Conservation (phyloP, 2,113 vertebrate species). For the Zeus faber region DNA sequence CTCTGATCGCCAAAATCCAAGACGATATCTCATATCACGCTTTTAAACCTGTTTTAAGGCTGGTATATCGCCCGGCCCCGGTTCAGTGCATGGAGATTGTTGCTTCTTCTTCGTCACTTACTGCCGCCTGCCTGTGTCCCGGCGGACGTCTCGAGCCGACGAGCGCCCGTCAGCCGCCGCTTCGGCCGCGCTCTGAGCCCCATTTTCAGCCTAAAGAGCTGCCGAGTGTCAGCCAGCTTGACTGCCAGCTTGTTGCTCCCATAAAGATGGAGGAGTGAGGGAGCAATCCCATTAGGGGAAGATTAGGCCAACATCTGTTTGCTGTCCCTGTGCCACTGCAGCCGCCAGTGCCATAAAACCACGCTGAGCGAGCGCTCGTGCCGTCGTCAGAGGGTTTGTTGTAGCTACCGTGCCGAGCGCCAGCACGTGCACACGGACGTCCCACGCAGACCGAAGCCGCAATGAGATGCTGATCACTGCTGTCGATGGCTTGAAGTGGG, state of each 20-base stretch:
- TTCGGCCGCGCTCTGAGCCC: no score
- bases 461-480: slow-evolving; percentile 54
- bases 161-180: no score
- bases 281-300: slow-evolving; percentile 76
- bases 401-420: slow-evolving; percentile 21
- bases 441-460: slow-evolving; percentile 45
- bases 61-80: no score
- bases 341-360: slow-evolving; percentile 14
- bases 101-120: no score
- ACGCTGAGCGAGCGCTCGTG: slow-evolving; percentile 29
- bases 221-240: slow-evolving; percentile 41
- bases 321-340: slow-evolving; percentile 57
- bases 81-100: no score
- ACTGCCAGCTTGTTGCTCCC: slow-evolving; percentile 62
- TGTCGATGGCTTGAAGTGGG: slow-evolving; percentile 42
- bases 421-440: slow-evolving; percentile 10
- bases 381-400: slow-evolving; percentile 40
- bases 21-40: no score
- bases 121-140: no score
- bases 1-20: no score
- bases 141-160: no score
- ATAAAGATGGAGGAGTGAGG: slow-evolving; percentile 68
- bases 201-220: no score
- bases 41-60: no score
- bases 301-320: slow-evolving; percentile 78